Evolutionary conservation across 2,797 vertebrate genomes (phyloP).

Genomic region (Spatula versicolor): DNA sequence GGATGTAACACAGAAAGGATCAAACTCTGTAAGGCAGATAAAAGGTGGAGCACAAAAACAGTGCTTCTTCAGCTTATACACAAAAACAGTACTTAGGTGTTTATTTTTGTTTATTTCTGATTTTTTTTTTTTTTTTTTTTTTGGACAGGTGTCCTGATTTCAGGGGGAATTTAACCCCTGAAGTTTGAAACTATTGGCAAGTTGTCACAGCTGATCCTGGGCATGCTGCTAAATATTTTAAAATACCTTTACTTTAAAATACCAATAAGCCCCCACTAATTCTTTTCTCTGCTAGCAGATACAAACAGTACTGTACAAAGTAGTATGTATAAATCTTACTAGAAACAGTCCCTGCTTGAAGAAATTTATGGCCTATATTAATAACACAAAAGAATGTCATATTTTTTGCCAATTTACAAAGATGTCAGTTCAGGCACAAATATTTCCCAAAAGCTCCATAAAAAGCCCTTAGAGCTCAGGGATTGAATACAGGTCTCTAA

Average conservation of each 20-base stretch:
- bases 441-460: neutral
- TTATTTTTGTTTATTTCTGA: neutral
- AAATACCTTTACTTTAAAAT: neutral
- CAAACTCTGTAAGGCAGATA: neutral
- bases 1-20: neutral
- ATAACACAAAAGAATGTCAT: neutral
- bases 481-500: neutral
- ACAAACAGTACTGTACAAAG: neutral
- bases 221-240: neutral
- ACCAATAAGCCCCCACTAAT: neutral
- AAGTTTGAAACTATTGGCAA: neutral
- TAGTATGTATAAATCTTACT: neutral
- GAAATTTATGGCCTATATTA: neutral
- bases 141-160: neutral
- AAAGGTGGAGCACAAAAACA: neutral
- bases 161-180: neutral
- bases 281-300: neutral
- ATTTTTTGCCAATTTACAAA: neutral
- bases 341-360: neutral
- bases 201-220: neutral
- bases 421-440: neutral
- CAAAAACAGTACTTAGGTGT: neutral
- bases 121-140: neutral
- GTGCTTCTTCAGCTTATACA: neutral
- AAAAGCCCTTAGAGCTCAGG: neutral